Base-by-base conservation (phyloP, 2,113 vertebrate species). In the Alectura lathami region DNA sequence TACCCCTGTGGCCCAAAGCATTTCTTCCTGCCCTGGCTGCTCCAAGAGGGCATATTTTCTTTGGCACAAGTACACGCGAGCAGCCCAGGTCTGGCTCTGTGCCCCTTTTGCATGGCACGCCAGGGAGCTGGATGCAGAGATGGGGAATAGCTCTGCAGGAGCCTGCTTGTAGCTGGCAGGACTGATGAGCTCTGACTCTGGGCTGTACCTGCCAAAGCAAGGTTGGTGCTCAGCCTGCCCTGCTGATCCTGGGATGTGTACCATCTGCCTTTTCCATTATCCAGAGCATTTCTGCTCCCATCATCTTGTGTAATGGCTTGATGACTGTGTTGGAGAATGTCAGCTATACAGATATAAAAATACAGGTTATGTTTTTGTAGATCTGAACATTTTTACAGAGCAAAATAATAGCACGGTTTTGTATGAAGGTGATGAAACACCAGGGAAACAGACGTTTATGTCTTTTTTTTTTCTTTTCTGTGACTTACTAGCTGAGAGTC, bases 81-180 rank as follows among this genome's bases (percentile, higher is more conserved):
- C 38, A 74, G 34, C 20, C 6, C 1, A 2, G 5, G 24, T 16
- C 27, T 50, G 15, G 36, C 54, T 73, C 24, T 20, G 3, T 2
- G 1, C 42, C 54, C 29, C 57, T 70, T 3, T 1, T 1, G 0
- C 12, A 32, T 1, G 3, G 8, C 4, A 0, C 10, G 69, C 22
- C 1, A 6, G 8, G 54, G 26, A 50, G 2, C 1, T 36, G 38
- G 54, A 8, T 4, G 3, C 0, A 6, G 86, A 29, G 24, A 6
- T 13, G 21, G 47, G 54, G 12, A 79, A 40, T 8, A 40, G 17
- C 42, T 70, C 30, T 26, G 38, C 27, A 43, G 60, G 40, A 54
- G 2, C 11, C 48, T 66, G 32, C 50, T 9, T 18, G 24, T 9
- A n/a, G 26, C 50, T 53, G 72, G 26, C 51, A 70, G 23, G 8